A percentile compares a stretch with the other conserved stretches of the same genome.
Conservation (phyloP, 2,888 invertebrate species). For the Tuta absoluta region DNA sequence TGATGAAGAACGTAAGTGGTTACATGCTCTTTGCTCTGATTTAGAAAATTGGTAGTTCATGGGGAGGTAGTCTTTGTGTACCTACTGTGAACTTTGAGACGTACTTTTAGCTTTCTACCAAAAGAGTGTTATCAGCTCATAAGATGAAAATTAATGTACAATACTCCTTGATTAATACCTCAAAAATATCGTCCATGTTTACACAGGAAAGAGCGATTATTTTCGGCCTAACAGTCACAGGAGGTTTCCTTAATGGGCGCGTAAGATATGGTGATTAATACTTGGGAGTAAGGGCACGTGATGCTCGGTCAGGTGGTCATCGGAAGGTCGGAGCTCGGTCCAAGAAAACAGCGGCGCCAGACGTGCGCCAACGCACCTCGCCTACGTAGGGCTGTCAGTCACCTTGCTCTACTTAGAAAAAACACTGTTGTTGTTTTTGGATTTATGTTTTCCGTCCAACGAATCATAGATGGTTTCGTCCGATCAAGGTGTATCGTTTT, state of each 20-base stretch:
- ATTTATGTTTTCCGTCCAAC: no score
- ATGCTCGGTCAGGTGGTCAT: slow-evolving; percentile 60
- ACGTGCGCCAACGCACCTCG: slow-evolving; percentile 45
- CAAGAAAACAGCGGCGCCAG: slow-evolving; percentile 68
- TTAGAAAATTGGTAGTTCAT: no score
- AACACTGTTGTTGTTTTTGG: not conserved
- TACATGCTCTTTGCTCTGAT: no score
- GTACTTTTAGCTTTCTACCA: not conserved
- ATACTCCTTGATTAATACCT: not conserved
- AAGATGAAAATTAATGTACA: not conserved
- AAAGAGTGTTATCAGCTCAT: not conserved
- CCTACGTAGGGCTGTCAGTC: slow-evolving; percentile 25
- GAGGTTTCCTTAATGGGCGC: slow-evolving; percentile 7
- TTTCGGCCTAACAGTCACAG: not conserved
- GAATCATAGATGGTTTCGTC: no score
- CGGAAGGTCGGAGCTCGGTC: slow-evolving; percentile 58
- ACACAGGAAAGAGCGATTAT: not conserved
- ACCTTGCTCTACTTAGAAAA: slow-evolving; percentile 10
- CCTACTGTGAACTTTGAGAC: not conserved
- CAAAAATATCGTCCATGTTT: slow-evolving; percentile 1
- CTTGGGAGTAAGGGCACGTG: slow-evolving; percentile 48
- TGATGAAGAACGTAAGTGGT: no score
- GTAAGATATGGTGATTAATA: slow-evolving; percentile 20
- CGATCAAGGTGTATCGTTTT: no score
- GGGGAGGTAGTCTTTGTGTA: no score